Percentiles rank a stretch among this genome's conserved stretches.
phyloP scores from a whole-genome alignment of 1,140 invertebrate genomes.

The Panagrolaimus sp. region DNA sequence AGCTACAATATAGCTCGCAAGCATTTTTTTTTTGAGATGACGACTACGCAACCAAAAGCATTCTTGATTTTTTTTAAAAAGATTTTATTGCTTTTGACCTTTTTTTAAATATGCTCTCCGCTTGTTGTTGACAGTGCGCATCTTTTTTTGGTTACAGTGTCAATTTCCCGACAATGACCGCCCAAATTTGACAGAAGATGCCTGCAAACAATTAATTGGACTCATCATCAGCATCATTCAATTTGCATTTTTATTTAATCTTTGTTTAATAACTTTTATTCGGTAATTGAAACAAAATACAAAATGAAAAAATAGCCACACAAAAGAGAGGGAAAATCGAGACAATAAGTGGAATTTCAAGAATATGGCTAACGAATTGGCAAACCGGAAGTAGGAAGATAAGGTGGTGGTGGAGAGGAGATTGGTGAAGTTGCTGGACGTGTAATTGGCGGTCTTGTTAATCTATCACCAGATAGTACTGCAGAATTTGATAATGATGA shows the following conservation, averaged over 20 bases:
- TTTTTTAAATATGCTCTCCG: background rate
- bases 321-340: background rate
- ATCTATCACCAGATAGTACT: background rate
- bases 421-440: slow-evolving; percentile 10
- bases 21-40: no score
- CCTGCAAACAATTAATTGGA: slow-evolving; percentile 8
- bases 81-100: no score
- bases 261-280: slow-evolving; percentile 8
- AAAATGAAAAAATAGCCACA: background rate
- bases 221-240: no score
- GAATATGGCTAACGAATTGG: background rate
- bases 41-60: no score
- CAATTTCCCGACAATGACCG: slow-evolving; percentile 10
- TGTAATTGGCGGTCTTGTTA: background rate
- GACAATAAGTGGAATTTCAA: background rate
- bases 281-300: background rate
- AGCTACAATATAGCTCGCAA: no score
- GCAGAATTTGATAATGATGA: background rate
- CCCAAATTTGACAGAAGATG: slow-evolving; percentile 12
- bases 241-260: background rate
- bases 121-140: slow-evolving; percentile 11
- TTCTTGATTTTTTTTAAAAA: no score
- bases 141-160: background rate
- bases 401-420: background rate
- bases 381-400: slow-evolving; percentile 7